Evolutionary conservation across 2,888 invertebrate species (phyloP), one percentile per base, ranked within the genome.

Genomic region (Drosophila glabriapex): DNA sequence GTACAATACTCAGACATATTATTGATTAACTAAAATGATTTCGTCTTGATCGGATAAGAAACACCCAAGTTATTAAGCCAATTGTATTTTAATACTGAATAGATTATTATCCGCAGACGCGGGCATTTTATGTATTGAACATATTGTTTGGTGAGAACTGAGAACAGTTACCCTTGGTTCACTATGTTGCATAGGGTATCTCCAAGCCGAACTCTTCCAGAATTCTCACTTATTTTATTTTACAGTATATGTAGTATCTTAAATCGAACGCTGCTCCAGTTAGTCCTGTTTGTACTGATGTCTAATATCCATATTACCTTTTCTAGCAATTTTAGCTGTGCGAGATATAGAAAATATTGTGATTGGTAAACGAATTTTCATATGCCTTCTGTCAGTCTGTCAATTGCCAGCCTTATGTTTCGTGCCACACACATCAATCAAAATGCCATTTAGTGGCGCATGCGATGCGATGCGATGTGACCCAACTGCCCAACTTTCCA

Each of bases 341-440:
- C 29, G 43, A 35, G 35, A 50, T 29, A 59, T 41, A 33, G 1
- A 25, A 52, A 66, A 60, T 56, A 72, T 77, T 71, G 52, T 76
- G 61, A 59, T 72, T 56, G 68, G 55, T 31, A 59, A 66, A 63
- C 25, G 49, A 67, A 75, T 67, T 61, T 50, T 52, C 63, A 67
- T 60, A 62, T 70, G 53, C 31, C 64, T 56, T 37, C 61, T 76
- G 67, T 64, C 80, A 76, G 61, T 31, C 61, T 79, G 67, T 67
- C 80, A 76, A 82, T 85, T 80, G 77, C 29, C 64, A 56, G 39
- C 46, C 68, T 56, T 66, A 73, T 62, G 53, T 55, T 67, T 70
- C 72, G 84, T 85, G 90, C 41, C 74, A 75, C 66, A 89, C 76
- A 89, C 82, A 79, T 86, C 85, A 90, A 86, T 90, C 85, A 90